Conservation (phyloP, 2,113 vertebrate genomes). For the Nettapus auritus region DNA sequence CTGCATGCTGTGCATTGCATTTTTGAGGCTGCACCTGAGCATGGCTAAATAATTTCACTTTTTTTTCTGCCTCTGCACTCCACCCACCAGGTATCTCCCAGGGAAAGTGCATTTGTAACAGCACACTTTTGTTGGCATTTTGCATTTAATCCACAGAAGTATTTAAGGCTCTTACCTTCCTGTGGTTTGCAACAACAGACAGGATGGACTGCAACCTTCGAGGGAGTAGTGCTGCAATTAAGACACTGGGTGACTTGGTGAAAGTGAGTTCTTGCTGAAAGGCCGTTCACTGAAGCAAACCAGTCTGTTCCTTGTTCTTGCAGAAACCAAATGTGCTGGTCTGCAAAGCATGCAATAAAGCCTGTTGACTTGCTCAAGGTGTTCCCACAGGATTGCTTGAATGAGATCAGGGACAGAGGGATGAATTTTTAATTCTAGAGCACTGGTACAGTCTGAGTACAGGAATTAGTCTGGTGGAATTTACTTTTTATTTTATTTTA, state of each 20-base stretch:
- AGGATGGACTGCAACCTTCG: not conserved
- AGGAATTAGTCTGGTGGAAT: not conserved
- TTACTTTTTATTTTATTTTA: not conserved
- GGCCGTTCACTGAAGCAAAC: not conserved
- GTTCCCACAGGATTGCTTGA: not conserved
- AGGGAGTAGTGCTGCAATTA: not conserved
- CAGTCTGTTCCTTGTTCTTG: not conserved
- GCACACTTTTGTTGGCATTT: accelerated
- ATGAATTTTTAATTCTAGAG: not conserved
- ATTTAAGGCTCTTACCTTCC: not conserved
- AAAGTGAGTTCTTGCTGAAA: not conserved
- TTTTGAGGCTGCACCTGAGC: not conserved
- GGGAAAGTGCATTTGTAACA: not conserved
- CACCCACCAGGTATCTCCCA: not conserved
- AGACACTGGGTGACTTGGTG: not conserved
- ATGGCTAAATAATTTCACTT: not conserved
- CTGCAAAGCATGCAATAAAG: not conserved
- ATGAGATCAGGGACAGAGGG: not conserved
- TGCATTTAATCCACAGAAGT: not conserved
- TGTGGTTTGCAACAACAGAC: not conserved
- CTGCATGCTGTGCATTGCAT: not conserved
- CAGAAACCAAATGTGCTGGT: not conserved
- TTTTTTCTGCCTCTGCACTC: not conserved
- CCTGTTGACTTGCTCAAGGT: not conserved
- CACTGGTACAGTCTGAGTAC: not conserved